A percentile compares a stretch with the other conserved stretches of the same genome.
These are phyloP conservation scores for Gambusia holbrooki DNA, from an alignment of 2,113 vertebrate species.

Conservation along the genomic window DNA sequence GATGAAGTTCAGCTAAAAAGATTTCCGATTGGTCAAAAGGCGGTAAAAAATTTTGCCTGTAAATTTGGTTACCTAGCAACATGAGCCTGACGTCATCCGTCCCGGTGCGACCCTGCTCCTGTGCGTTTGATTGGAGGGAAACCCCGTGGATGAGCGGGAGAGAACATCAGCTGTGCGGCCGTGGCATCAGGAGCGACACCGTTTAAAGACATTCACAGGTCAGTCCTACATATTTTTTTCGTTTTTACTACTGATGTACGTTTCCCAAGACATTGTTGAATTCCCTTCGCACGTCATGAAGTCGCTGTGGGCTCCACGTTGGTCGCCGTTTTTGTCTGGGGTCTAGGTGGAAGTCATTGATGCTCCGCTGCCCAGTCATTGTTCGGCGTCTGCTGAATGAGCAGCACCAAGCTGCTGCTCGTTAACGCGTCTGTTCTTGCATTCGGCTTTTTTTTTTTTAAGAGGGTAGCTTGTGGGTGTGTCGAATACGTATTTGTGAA, in stretches of 20 bases:
- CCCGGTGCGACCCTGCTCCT: slow-evolving; percentile 79
- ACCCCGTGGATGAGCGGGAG: slow-evolving; percentile 90
- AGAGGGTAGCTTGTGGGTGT: not conserved
- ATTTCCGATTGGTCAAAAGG: not conserved
- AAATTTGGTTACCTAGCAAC: slow-evolving; percentile 84
- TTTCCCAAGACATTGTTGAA: not conserved
- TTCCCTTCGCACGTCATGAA: no score
- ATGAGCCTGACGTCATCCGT: slow-evolving; percentile 86
- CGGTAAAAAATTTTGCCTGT: not conserved
- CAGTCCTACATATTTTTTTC: slow-evolving; percentile 13
- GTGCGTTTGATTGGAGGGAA: slow-evolving; percentile 88
- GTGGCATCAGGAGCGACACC: slow-evolving; percentile 80
- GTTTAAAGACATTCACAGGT: slow-evolving; percentile 71
- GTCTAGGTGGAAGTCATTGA: slow-evolving; percentile 34
- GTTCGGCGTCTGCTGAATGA: slow-evolving; percentile 54
- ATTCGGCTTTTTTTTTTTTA: not conserved
- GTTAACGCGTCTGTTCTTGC: slow-evolving; percentile 5
- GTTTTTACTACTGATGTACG: fast-evolving
- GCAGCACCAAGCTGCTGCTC: slow-evolving; percentile 15
- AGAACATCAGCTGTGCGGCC: slow-evolving; percentile 79
- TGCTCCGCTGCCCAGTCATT: slow-evolving; percentile 66
- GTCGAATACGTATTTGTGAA: not conserved
- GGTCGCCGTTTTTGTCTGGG: not conserved
- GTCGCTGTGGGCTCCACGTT: not conserved
- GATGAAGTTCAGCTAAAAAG: no score